These are phyloP conservation scores for Rhagologus leucostigma DNA, from an alignment of 2,113 vertebrate genomes.

Conservation along the genomic window DNA sequence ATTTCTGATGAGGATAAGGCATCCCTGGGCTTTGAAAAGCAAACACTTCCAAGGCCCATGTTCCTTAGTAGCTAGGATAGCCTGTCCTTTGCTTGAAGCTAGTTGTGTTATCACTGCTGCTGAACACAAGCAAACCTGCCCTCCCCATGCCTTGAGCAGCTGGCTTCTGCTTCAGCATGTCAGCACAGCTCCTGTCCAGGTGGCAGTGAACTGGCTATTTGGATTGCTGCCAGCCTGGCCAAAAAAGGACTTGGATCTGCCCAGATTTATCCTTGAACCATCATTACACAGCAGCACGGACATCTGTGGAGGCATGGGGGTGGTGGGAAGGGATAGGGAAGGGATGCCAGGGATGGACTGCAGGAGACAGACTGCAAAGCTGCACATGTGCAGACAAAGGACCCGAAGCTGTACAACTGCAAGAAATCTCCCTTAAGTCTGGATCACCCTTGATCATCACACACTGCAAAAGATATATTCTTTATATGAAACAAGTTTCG, in stretches of 20 bases:
- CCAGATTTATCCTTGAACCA: not conserved
- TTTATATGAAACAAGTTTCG: not conserved
- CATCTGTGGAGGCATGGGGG: not conserved
- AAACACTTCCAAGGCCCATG: not conserved
- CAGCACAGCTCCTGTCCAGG: not conserved
- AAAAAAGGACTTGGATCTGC: not conserved
- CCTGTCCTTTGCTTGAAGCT: not conserved
- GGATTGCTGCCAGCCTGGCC: not conserved
- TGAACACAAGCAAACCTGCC: not conserved
- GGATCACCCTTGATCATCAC: not conserved
- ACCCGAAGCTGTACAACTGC: not conserved
- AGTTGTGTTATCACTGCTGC: not conserved
- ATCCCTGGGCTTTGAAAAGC: not conserved
- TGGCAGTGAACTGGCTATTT: not conserved
- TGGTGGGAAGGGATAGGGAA: not conserved
- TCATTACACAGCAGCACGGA: not conserved
- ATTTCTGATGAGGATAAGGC: not conserved
- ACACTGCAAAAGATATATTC: not conserved
- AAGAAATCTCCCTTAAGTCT: not conserved
- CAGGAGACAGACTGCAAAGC: not conserved
- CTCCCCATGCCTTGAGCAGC: not conserved
- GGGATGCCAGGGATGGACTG: not conserved
- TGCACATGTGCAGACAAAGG: not conserved
- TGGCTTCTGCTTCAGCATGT: not conserved
- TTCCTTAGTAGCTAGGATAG: not conserved